These are phyloP conservation scores for Torymus auratus DNA, from an alignment of 2,888 invertebrate species.

Conservation along the genomic window DNA sequence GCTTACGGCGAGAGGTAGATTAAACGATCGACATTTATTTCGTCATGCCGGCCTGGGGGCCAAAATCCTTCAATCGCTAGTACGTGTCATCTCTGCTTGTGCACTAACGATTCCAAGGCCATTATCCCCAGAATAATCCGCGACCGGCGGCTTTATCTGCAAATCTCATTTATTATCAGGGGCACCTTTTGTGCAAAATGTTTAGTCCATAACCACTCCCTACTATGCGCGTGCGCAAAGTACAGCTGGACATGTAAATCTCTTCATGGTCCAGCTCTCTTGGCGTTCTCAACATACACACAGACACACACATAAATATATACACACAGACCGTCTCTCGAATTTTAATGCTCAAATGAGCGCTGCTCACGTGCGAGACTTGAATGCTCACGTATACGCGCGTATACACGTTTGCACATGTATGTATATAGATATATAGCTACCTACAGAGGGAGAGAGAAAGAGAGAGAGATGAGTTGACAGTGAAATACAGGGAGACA, in stretches of 20 bases:
- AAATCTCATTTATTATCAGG: too few species aligned
- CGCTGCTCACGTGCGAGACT: not conserved
- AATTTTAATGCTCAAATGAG: constrained; percentile 33
- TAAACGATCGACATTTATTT: constrained; percentile 31
- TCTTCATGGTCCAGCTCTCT: not conserved
- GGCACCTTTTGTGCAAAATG: too few species aligned
- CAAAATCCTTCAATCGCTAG: not conserved
- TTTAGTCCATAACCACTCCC: too few species aligned
- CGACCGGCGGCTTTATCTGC: too few species aligned
- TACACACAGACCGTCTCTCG: not conserved
- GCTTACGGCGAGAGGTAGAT: not conserved
- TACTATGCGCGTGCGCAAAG: not conserved
- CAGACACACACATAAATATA: not conserved
- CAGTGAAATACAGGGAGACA: constrained; percentile 35
- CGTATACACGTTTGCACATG: not conserved
- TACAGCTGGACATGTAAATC: constrained; percentile 3
- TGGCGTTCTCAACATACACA: not conserved
- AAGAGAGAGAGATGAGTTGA: constrained; percentile 9
- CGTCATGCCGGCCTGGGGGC: constrained; percentile 1
- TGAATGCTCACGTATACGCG: not conserved
- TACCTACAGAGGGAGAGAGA: too few species aligned
- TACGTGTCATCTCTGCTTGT: too few species aligned
- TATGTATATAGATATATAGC: too few species aligned
- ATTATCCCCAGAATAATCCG: too few species aligned
- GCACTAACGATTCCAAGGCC: too few species aligned